Base-by-base conservation (phyloP, 2,888 invertebrate genomes). In the Lithophane leautieri region DNA sequence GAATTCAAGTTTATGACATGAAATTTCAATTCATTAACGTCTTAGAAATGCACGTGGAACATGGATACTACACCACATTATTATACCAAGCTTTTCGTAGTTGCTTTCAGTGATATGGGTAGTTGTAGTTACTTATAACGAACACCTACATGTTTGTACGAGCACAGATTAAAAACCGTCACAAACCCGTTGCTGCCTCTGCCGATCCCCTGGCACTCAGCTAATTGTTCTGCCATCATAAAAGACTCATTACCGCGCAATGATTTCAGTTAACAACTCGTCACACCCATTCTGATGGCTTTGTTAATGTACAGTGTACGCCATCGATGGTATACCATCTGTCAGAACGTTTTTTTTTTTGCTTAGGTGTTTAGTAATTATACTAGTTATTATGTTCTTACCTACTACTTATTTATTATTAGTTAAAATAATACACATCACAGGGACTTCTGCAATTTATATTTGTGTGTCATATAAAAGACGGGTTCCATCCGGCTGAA, bases 161-260 rank as follows among this genome's bases (percentile, higher is more conserved):
- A 58, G 22, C 56, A n/a, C 50, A 52, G 50, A 69, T 44, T 56
- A 42, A 54, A 40, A 50, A 9, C 4, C 34, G 12, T 19, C 50
- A 73, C 1, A 47, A 54, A 9, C 42, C 63, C 54, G 47, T 70
- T 11, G 70, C 78, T 47, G 3, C 50, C 25, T 47, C 56, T 14
- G 34, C 52, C 56, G 65, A 28, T 28, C 54, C 62, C 82, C 67
- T 67, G 67, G 58, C 74, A 65, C 74, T 72, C 72, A 70, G 50
- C 67, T 73, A 76, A 76, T 81, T 76, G 81, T 77, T 61, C 71
- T 58, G 77, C 40, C 19, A 71, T 67, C 81, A 70, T 83, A 83
- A 77, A 73, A 74, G 80, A 69, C 76, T 61, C 77, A 74, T 83
- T 72, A 76, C 56, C 54, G 34, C 63, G 60, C 71, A 78, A 78